phyloP scores from a whole-genome alignment of 2,888 invertebrate species.

The Idaea aversata region DNA sequence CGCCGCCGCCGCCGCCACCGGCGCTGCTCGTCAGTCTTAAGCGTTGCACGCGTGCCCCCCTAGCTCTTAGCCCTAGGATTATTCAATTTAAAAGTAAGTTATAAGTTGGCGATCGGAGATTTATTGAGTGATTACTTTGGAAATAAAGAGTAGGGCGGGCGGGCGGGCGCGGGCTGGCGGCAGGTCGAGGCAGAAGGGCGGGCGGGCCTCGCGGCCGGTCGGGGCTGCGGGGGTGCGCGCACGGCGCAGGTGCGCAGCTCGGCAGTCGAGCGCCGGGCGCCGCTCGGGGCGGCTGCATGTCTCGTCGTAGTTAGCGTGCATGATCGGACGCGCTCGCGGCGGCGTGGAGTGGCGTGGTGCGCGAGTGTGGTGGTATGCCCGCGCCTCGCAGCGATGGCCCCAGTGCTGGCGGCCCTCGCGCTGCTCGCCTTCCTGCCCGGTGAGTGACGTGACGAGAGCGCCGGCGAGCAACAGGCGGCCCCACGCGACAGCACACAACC shows the following conservation, averaged over 20 bases:
- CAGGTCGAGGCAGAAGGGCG: constrained; percentile 36
- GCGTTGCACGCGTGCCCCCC: constrained; percentile 14
- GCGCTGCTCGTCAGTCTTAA: constrained; percentile 6
- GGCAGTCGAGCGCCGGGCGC: constrained; percentile 73
- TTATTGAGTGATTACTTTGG: constrained; percentile 36
- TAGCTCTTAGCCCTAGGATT: constrained; percentile 19
- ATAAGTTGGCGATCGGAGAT: constrained; percentile 27
- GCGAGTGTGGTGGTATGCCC: constrained; percentile 79
- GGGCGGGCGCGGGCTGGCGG: constrained; percentile 64
- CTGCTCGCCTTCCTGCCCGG: constrained; percentile 74
- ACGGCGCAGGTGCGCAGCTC: constrained; percentile 39
- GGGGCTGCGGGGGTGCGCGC: constrained; percentile 60
- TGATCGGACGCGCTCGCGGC: constrained; percentile 48
- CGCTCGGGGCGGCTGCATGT: constrained; percentile 68
- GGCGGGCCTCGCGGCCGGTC: constrained; percentile 36
- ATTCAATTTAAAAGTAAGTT: constrained; percentile 18
- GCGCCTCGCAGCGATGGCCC: constrained; percentile 75
- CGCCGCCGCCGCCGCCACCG: constrained; percentile 17
- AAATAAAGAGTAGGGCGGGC: constrained; percentile 33
- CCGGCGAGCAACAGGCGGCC: constrained; percentile 64
- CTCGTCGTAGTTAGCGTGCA: constrained; percentile 52
- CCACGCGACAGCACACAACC: constrained; percentile 33
- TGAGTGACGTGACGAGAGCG: constrained; percentile 56
- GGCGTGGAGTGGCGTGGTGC: constrained; percentile 76
- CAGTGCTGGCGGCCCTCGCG: constrained; percentile 71